Evolutionary conservation across 2,888 invertebrate species (phyloP).

Genomic region (Alloscopus bannaensis): DNA sequence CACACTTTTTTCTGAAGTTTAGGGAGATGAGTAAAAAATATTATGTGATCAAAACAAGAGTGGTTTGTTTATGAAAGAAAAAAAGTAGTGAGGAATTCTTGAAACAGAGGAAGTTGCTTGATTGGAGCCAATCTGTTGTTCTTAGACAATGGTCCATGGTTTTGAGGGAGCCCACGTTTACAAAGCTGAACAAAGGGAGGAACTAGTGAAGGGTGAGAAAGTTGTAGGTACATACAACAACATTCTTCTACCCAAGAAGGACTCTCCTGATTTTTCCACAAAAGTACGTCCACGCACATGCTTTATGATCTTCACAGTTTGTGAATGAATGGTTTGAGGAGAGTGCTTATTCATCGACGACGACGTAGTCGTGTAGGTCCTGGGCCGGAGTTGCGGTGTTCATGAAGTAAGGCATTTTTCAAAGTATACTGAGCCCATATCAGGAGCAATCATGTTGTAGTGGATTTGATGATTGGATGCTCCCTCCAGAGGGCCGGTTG

Average conservation of each 20-base stretch:
- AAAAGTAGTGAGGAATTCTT: constrained; percentile 15
- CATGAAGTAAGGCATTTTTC: background rate
- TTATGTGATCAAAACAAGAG: background rate
- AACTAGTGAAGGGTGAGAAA: constrained; percentile 54
- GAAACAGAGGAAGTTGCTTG: constrained; percentile 47
- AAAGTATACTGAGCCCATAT: background rate
- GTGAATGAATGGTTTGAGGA: background rate
- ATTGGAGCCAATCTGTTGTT: constrained; percentile 55
- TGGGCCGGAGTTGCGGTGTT: background rate
- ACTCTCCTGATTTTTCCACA: background rate
- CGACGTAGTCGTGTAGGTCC: background rate
- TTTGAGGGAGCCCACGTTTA: no score
- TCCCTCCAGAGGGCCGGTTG: background rate
- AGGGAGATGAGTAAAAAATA: no score
- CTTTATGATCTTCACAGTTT: background rate
- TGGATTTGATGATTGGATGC: no score
- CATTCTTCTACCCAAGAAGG: constrained; percentile 13
- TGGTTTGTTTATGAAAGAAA: background rate
- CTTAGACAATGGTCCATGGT: background rate
- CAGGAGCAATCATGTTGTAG: background rate
- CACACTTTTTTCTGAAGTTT: no score
- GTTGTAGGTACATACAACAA: constrained; percentile 40
- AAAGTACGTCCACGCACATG: background rate
- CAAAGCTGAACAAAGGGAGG: constrained; percentile 25
- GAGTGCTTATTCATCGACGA: constrained; percentile 1